Percentiles rank a stretch among this genome's conserved stretches.
These are phyloP conservation scores for Stigmatopora nigra DNA, from an alignment of 2,113 vertebrate genomes.

Conservation along the genomic window DNA sequence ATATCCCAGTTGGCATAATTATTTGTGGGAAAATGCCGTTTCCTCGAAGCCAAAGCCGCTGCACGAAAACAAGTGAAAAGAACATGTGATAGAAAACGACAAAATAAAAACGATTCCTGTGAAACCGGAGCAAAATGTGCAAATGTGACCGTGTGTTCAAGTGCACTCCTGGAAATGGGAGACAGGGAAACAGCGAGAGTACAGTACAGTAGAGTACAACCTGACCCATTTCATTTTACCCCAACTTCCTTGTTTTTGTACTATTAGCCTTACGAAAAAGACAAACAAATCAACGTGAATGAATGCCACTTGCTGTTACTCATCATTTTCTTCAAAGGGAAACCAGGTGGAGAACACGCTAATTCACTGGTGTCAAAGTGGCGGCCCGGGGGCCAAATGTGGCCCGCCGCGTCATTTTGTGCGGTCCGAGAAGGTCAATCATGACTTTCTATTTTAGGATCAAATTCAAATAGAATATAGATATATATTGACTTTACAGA, in stretches of 20 bases:
- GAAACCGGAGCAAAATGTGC: background rate
- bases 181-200: no score
- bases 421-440: no score
- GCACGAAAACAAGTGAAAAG: background rate
- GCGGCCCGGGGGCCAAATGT: no score
- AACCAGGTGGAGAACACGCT: conserved; percentile 20
- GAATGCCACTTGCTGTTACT: conserved; percentile 11
- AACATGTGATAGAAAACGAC: background rate
- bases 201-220: no score
- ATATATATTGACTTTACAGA: no score
- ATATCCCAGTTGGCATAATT: no score
- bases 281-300: conserved; percentile 9
- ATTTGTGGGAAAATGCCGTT: no score
- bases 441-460: no score
- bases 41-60: no score
- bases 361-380: no score
- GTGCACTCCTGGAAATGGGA: background rate
- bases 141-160: background rate
- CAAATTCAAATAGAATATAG: no score
- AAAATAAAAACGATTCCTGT: background rate
- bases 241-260: background rate
- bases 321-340: conserved; percentile 16
- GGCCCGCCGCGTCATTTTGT: no score
- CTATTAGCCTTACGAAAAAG: background rate
- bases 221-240: background rate